Evolutionary conservation across 1,140 invertebrate species (phyloP).

Genomic region (Aphelenchoides avenae): DNA sequence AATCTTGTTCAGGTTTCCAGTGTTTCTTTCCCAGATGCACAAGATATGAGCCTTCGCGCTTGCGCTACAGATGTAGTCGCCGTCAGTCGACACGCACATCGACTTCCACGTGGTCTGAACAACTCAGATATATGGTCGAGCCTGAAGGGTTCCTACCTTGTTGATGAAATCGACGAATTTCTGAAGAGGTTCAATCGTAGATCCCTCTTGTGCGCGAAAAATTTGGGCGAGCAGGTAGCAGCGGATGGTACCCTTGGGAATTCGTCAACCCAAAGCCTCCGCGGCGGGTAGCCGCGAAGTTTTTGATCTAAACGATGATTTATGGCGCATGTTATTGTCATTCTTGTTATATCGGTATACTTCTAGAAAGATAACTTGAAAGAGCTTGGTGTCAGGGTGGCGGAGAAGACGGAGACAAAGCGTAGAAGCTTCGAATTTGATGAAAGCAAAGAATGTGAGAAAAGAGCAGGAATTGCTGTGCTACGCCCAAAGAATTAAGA

Average conservation of each 20-base stretch:
- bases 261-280: slow-evolving; percentile 37
- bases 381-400: background rate
- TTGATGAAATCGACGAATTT: slow-evolving; percentile 43
- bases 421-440: slow-evolving; percentile 30
- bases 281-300: slow-evolving; percentile 32
- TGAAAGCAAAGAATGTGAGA: slow-evolving; percentile 5
- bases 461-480: slow-evolving; percentile 10
- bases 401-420: slow-evolving; percentile 22
- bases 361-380: slow-evolving; percentile 1
- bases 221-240: slow-evolving; percentile 36
- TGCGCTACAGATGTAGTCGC: slow-evolving; percentile 96
- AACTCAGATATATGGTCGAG: too few relatives aligned
- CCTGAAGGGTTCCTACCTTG: slow-evolving; percentile 43
- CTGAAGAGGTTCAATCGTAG: slow-evolving; percentile 28
- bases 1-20: slow-evolving; percentile 97
- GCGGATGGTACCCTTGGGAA: slow-evolving; percentile 37
- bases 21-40: slow-evolving; percentile 97
- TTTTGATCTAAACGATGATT: slow-evolving; percentile 39
- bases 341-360: too few relatives aligned
- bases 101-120: slow-evolving; percentile 82
- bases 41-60: slow-evolving; percentile 91
- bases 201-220: slow-evolving; percentile 10
- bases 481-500: too few relatives aligned
- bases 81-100: slow-evolving; percentile 98
- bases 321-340: too few relatives aligned